Percentiles rank a stretch among this genome's conserved stretches.
Evolutionary conservation across 2,888 invertebrate genomes (phyloP).

Genomic region (Rhingia rostrata): DNA sequence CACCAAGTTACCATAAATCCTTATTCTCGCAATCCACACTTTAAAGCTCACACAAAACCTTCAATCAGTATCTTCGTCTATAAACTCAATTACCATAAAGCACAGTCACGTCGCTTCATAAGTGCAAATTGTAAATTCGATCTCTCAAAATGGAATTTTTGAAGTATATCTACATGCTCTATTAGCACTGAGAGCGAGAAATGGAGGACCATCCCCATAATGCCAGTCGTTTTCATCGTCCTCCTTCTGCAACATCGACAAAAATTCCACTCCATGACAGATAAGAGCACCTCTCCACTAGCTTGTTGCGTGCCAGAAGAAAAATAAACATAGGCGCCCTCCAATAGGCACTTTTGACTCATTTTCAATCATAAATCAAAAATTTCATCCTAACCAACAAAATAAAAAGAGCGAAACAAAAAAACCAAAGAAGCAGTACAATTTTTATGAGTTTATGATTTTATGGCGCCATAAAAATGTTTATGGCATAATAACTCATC

Average conservation of each 20-base stretch:
- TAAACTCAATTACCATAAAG: slow-evolving; percentile 49
- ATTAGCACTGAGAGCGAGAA: slow-evolving; percentile 33
- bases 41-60: neutral
- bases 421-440: slow-evolving; percentile 40
- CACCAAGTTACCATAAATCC: neutral
- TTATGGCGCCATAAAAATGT: slow-evolving; percentile 71
- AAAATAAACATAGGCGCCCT: neutral
- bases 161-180: slow-evolving; percentile 53
- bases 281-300: slow-evolving; percentile 30
- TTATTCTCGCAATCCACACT: neutral
- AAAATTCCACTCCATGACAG: slow-evolving; percentile 4
- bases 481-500: slow-evolving; percentile 73
- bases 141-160: slow-evolving; percentile 43
- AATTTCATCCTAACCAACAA: slow-evolving; percentile 48
- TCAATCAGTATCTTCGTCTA: slow-evolving; percentile 25
- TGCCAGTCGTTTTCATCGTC: slow-evolving; percentile 33
- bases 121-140: slow-evolving; percentile 68
- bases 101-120: slow-evolving; percentile 54
- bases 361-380: slow-evolving; percentile 73
- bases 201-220: slow-evolving; percentile 14
- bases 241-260: slow-evolving; percentile 29
- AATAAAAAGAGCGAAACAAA: slow-evolving; percentile 22
- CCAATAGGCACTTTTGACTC: slow-evolving; percentile 63
- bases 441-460: slow-evolving; percentile 74
- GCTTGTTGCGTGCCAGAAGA: slow-evolving; percentile 47